A percentile compares a stretch with the other conserved stretches of the same genome.
These are phyloP conservation scores for Lasiurus borealis DNA, from an alignment of 2,113 vertebrate species.

Conservation along the genomic window DNA sequence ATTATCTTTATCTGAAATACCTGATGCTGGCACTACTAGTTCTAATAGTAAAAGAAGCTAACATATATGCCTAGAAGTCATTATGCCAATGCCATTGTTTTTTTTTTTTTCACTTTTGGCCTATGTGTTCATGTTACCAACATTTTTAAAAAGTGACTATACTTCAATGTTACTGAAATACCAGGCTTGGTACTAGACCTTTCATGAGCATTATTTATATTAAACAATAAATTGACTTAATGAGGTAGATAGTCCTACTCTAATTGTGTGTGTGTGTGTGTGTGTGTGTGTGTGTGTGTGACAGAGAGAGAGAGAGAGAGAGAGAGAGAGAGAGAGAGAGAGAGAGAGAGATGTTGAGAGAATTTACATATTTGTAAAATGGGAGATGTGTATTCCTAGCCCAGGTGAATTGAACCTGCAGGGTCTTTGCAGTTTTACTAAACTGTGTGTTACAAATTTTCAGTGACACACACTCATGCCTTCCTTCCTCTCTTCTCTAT, in stretches of 20 bases:
- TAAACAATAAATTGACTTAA: background rate
- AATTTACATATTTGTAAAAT: background rate
- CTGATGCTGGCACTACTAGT: background rate
- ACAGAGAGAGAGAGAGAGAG: no score
- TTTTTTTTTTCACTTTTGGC: background rate
- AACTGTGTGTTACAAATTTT: background rate
- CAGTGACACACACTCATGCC: background rate
- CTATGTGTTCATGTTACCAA: background rate
- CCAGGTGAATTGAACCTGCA: no score
- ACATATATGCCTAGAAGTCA: background rate
- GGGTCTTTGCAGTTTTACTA: background rate
- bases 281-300: no score
- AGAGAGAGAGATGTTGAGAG: background rate
- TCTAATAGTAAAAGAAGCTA: background rate
- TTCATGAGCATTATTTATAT: conserved; percentile 7
- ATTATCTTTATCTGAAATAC: background rate
- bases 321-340: background rate
- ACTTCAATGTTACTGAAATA: background rate
- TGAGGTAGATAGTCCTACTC: background rate
- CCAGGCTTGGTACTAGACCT: background rate
- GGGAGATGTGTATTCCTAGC: background rate
- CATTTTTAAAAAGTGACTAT: background rate
- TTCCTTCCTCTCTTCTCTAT: background rate
- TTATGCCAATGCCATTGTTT: background rate
- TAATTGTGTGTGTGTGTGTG: background rate